A percentile compares a stretch with the other conserved stretches of the same genome.
These are phyloP conservation scores for Cistogaster globosa DNA, from an alignment of 2,888 invertebrate species.

Conservation along the genomic window DNA sequence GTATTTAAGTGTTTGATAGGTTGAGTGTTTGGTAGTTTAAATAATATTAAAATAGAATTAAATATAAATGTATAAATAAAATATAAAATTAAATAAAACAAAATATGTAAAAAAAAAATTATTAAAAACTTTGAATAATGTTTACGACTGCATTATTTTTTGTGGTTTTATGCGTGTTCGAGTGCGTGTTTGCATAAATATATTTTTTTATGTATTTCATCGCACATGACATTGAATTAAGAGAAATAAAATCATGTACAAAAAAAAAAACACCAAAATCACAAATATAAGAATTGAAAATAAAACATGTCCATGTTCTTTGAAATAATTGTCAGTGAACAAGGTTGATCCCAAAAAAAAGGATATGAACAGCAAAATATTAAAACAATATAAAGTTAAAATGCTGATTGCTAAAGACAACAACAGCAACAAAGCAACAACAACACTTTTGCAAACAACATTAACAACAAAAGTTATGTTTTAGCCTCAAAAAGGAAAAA, in stretches of 20 bases:
- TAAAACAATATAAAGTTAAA: slow-evolving; percentile 42
- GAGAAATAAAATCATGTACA: slow-evolving; percentile 35
- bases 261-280: slow-evolving; percentile 15
- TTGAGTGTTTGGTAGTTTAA: not conserved
- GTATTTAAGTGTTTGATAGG: not conserved
- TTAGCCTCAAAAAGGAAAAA: not conserved
- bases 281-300: slow-evolving; percentile 2
- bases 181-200: not conserved
- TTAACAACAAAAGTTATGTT: slow-evolving; percentile 22
- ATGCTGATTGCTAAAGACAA: slow-evolving; percentile 28
- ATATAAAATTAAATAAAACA: slow-evolving; percentile 10
- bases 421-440: slow-evolving; percentile 21
- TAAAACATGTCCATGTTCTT: slow-evolving; percentile 47
- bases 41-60: slow-evolving; percentile 38
- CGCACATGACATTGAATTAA: slow-evolving; percentile 55
- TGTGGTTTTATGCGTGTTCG: not conserved
- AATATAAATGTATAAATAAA: slow-evolving; percentile 6
- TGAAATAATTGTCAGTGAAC: slow-evolving; percentile 50
- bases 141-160: not conserved
- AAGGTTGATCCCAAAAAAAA: slow-evolving; percentile 56
- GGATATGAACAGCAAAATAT: slow-evolving; percentile 41
- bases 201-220: slow-evolving; percentile 31
- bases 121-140: not conserved
- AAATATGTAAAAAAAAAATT: slow-evolving; percentile 1
- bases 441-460: not conserved